Base-by-base conservation (phyloP, 1,140 invertebrate genomes). In the Drosophila virilis region DNA sequence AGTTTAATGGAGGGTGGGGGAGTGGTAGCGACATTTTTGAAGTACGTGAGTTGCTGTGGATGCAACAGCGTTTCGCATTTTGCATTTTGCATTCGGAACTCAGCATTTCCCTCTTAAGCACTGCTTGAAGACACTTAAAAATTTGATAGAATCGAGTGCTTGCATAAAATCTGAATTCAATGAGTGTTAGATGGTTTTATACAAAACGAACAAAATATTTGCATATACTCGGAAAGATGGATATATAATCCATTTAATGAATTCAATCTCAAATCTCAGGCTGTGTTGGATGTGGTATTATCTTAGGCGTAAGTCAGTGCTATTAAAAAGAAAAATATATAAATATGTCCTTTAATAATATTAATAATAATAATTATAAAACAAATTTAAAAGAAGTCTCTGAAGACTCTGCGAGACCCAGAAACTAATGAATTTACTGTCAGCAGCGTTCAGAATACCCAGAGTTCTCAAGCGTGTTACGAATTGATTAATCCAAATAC, bases 1-100 rank as follows among this genome's bases (percentile, higher is more conserved):
- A 68, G 64, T 80, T 58, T 45, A 78, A 66, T 73, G 78, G 51
- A 48, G 57, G 22, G 22, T 4, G 22, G 22, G 22, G n/a, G n/a
- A n/a, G n/a, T n/a, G 17, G 17, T 17, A 1, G 22, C 4, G 22
- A 71, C 65, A 69, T 74, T 74, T 68, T 61, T 69, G 58, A 57
- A 61, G 50, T 69, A 74, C 71, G 71, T 74, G 35, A 52, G 40
- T 15, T 42, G 40, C 9, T 37, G 15, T 37, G n/a, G 43, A 45
- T 22, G 22, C 54, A 51, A 13, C 54, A 51, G 45, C 37, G 15
- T 67, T 65, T 37, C 12, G 17, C 48, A 61, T 57, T 42, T 35
- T 6, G 28, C 13, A 60, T 15, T 46, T 54, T 12, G 38, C 32
- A 58, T 10, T 58, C 22, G 22, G 22, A 28, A 28, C 22, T 6